Evolutionary conservation across 2,888 invertebrate genomes (phyloP), one percentile per base, ranked within the genome.

Genomic region (Chirona hameri): DNA sequence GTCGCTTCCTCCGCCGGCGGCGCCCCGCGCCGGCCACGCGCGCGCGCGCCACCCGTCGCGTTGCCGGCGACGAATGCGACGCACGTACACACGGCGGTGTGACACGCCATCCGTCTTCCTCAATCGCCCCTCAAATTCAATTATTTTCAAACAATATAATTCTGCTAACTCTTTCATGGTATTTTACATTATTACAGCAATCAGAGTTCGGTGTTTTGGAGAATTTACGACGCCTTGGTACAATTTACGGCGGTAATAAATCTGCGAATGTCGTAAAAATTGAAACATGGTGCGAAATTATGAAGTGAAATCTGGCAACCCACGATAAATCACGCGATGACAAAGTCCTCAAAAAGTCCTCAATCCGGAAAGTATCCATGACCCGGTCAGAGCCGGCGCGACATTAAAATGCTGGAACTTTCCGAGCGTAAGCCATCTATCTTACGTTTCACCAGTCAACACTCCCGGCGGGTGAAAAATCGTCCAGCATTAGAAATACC

Each of bases 241-340:
- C 76, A 76, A 76, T 76, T 76, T 76, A 76, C 76, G 76, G 39
- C 76, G 15, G 76, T n/a, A 46, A 76, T 76, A 76, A 76, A 76
- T 76, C 76, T 76, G 46, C 76, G 46, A 46, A 76, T 76, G 76
- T 76, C 76, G 76, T 76, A 76, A 76, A 76, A 76, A 76, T 76
- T 76, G 76, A 76, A 76, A 76, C 76, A 76, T 76, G 76, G 76
- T 76, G 76, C 76, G 76, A 76, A 76, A 76, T 76, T 76, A 76
- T 76, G 76, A 76, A 76, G 76, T 76, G 76, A 76, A 76, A 76
- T 76, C 39, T 76, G 76, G 76, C 76, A 76, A n/a, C 18, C 10
- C 39, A 46, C 76, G 76, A 76, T 76, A 76, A 76, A 76, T 76
- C 76, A 76, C 76, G 24, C 21, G 76, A 76, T 76, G 76, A 46